phyloP scores from a whole-genome alignment of 2,888 invertebrate species.

The Lutraria lutraria region DNA sequence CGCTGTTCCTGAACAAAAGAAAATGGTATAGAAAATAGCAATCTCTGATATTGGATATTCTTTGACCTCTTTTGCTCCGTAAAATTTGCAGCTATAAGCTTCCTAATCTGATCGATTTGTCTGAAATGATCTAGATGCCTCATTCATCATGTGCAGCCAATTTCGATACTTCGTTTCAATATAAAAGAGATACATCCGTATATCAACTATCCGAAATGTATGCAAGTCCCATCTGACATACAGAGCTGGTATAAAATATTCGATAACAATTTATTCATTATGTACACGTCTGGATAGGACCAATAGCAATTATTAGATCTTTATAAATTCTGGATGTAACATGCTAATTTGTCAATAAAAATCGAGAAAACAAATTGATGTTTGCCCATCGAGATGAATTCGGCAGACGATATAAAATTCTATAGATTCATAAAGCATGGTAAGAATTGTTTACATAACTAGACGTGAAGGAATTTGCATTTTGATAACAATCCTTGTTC shows the following conservation, averaged over 20 bases:
- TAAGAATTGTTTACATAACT: conserved; percentile 25
- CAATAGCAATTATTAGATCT: conserved; percentile 29
- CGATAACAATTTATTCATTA: conserved; percentile 40
- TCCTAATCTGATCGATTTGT: conserved; percentile 1
- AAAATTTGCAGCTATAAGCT: background rate
- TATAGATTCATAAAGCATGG: conserved; percentile 9
- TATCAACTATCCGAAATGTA: conserved; percentile 32
- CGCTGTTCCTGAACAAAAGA: background rate
- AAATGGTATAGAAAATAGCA: background rate
- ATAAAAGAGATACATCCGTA: conserved; percentile 30
- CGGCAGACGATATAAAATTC: conserved; percentile 35
- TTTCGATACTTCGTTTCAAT: conserved; percentile 31
- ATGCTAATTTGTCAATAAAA: conserved; percentile 46
- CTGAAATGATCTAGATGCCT: conserved; percentile 20
- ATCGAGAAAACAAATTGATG: conserved; percentile 36
- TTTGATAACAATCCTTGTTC: conserved; percentile 6
- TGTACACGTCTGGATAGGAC: conserved; percentile 31
- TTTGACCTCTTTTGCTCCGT: background rate
- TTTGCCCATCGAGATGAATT: conserved; percentile 29
- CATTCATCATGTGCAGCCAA: conserved; percentile 29
- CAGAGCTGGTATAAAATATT: conserved; percentile 39
- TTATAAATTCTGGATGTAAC: conserved; percentile 37
- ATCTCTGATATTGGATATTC: background rate
- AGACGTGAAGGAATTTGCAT: conserved; percentile 19
- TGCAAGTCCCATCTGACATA: conserved; percentile 39